phyloP scores from a whole-genome alignment of 2,113 vertebrate species.

The Spea multiplicata region DNA sequence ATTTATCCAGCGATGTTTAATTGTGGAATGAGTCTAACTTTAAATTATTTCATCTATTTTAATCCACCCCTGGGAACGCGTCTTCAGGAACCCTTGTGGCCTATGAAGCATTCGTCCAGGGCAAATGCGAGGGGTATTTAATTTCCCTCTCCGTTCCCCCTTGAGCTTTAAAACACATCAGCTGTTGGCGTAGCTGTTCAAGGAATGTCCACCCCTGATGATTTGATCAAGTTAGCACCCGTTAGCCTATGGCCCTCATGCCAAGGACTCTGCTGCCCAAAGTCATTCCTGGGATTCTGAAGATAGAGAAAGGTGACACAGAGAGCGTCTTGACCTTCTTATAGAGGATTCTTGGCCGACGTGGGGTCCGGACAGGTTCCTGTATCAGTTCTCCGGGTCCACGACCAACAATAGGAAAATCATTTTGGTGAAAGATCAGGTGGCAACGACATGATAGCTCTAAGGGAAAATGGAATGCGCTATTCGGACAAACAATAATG shows the following conservation, averaged over 20 bases:
- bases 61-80: not conserved
- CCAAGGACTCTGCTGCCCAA: not conserved
- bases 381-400: not conserved
- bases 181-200: slow-evolving; percentile 31
- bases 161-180: slow-evolving; percentile 16
- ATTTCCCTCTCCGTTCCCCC: not conserved
- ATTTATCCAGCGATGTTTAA: slow-evolving; percentile 28
- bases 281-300: slow-evolving; percentile 2
- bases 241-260: slow-evolving; percentile 16
- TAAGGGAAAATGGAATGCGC: slow-evolving; percentile 5
- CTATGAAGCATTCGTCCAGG: not conserved
- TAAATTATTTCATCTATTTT: not conserved
- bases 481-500: not conserved
- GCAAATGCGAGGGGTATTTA: not conserved
- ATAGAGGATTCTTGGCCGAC: not conserved
- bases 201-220: slow-evolving; percentile 42
- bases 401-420: slow-evolving; percentile 7
- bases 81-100: not conserved
- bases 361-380: not conserved
- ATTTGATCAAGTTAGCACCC: slow-evolving; percentile 42
- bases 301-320: not conserved
- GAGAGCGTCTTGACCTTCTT: not conserved
- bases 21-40: slow-evolving; percentile 9
- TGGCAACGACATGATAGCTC: slow-evolving; percentile 18
- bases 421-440: slow-evolving; percentile 24